phyloP scores from a whole-genome alignment of 2,888 invertebrate genomes.

The Stenurella melanura region DNA sequence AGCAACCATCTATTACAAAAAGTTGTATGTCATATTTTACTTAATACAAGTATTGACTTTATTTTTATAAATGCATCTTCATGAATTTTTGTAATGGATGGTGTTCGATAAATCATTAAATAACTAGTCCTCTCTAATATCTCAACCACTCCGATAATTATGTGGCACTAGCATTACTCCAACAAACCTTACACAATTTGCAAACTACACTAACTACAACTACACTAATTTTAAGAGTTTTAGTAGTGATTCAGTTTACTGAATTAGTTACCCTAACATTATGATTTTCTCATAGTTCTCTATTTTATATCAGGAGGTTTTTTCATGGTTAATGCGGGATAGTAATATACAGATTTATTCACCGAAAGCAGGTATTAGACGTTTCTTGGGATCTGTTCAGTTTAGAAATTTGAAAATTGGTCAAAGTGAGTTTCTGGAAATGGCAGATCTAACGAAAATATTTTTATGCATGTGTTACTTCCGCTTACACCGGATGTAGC shows the following conservation, averaged over 20 bases:
- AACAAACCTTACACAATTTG: conserved; percentile 13
- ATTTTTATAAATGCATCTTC: neutral
- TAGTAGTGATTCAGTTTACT: conserved; percentile 44
- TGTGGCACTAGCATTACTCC: conserved; percentile 30
- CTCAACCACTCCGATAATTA: conserved; percentile 19
- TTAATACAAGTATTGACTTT: neutral
- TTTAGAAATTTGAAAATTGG: too few relatives aligned
- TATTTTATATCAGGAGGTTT: conserved; percentile 53
- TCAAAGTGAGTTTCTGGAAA: too few relatives aligned
- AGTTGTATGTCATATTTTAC: neutral
- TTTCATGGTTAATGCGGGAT: conserved; percentile 42
- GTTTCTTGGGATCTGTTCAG: too few relatives aligned
- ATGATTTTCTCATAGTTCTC: conserved; percentile 44
- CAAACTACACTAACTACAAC: conserved; percentile 14
- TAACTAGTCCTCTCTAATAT: conserved; percentile 33
- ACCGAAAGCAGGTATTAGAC: too few relatives aligned
- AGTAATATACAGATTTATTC: too few relatives aligned
- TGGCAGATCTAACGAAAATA: too few relatives aligned
- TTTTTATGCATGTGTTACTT: too few relatives aligned
- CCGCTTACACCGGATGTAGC: too few relatives aligned
- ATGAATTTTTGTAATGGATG: conserved; percentile 19
- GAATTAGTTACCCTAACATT: conserved; percentile 42
- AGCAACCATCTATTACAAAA: neutral
- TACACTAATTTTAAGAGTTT: conserved; percentile 34
- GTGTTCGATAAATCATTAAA: conserved; percentile 29